Base-by-base conservation (phyloP, 2,888 invertebrate genomes). In the Ethmia dodecea region DNA sequence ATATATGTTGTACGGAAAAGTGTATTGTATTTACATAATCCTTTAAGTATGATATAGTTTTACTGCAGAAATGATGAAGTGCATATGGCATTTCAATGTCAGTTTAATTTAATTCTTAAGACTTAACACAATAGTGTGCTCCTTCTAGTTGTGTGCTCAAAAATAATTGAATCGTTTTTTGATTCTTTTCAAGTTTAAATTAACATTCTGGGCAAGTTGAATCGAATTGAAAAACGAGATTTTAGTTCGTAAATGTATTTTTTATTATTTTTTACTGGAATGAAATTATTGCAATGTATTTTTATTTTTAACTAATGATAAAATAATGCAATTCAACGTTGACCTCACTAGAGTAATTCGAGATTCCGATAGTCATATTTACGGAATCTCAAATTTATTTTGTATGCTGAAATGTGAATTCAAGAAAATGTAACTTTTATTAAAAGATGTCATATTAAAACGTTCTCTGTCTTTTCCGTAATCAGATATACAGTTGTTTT, bases 281-380 rank as follows among this genome's bases (percentile, higher is more conserved):
- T 30, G 9, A 4, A 14, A n/a, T 27, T 13, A 18, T 18, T 18
- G 18, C n/a, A n/a, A n/a, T 22, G n/a, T 22, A n/a, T n/a, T 22
- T 22, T 22, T 22, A 8, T 8, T 22, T 22, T 22, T 22, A 22
- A n/a, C n/a, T 22, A 1, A 22, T 22, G 22, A 22, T 22, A n/a
- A 9, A 22, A 6, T 22, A 22, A 22, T 22, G n/a, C 5, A 22
- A 22, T 9, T 8, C 22, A 22, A 22, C n/a, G 22, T 22, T 30
- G 28, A 34, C 28, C 28, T 28, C 20, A 28, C 18, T 30, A 30
- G 30, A 10, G 18, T 30, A 30, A 13, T 28, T 25, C 11, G n/a
- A 25, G n/a, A 28, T 14, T 28, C 3, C 3, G 9, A 13, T 22
- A 22, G 22, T 22, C n/a, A n/a, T n/a, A n/a, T 22, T n/a, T n/a